Conservation (phyloP, 2,888 invertebrate genomes). For the Nebria salina region DNA sequence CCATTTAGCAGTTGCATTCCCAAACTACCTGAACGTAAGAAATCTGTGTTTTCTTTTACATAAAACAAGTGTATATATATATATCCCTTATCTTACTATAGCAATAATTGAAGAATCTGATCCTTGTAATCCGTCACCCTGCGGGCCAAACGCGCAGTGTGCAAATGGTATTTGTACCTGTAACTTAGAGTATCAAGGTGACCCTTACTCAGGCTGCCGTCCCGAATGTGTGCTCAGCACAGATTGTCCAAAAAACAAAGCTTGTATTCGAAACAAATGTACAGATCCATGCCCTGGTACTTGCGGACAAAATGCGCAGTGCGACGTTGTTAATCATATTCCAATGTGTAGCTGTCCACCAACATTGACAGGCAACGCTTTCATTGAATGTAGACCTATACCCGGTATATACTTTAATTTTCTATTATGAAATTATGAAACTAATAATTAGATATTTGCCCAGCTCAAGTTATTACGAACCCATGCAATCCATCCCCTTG, state of each 20-base stretch:
- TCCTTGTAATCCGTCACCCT: constrained; percentile 80
- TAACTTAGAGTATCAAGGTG: constrained; percentile 75
- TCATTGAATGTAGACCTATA: constrained; percentile 72
- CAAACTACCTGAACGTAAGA: constrained; percentile 66
- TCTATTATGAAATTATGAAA: background rate
- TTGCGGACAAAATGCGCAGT: constrained; percentile 69
- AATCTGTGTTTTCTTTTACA: constrained; percentile 55
- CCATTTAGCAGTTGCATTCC: constrained; percentile 69
- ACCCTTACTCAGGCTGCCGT: constrained; percentile 78
- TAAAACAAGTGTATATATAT: background rate
- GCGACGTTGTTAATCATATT: constrained; percentile 71
- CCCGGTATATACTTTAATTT: constrained; percentile 60
- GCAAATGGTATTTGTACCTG: constrained; percentile 75
- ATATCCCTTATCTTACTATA: constrained; percentile 47
- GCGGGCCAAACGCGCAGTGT: constrained; percentile 74
- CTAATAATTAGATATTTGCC: constrained; percentile 19
- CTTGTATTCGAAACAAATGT: constrained; percentile 80
- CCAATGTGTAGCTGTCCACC: constrained; percentile 74
- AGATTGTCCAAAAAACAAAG: constrained; percentile 74
- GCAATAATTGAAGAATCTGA: constrained; percentile 56
- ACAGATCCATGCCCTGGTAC: constrained; percentile 77
- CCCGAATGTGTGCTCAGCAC: constrained; percentile 82
- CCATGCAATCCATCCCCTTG: constrained; percentile 79
- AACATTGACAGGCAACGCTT: constrained; percentile 75
- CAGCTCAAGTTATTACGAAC: constrained; percentile 65